Conservation (phyloP, 2,888 invertebrate genomes). For the Orthosia gracilis region DNA sequence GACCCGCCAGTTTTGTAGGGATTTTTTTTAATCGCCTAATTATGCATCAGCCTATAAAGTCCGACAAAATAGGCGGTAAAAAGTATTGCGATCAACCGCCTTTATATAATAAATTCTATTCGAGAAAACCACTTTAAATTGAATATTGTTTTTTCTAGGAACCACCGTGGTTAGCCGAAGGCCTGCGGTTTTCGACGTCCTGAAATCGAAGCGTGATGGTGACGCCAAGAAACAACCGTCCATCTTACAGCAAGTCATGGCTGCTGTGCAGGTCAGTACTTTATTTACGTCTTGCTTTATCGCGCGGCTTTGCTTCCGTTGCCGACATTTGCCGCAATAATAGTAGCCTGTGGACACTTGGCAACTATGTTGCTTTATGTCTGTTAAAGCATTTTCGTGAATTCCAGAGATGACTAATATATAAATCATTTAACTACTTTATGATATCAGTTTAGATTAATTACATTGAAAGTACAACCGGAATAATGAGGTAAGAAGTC, state of each 20-base stretch:
- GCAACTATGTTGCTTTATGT: too few relatives aligned
- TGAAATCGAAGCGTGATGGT: conserved; percentile 89
- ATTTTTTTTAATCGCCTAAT: not conserved
- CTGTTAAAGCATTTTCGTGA: too few relatives aligned
- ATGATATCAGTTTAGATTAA: too few relatives aligned
- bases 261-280: conserved; percentile 93
- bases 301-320: too few relatives aligned
- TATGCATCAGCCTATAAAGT: not conserved
- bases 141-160: conserved; percentile 76
- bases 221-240: conserved; percentile 87
- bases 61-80: not conserved
- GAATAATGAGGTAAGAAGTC: not conserved
- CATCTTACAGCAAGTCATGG: conserved; percentile 96
- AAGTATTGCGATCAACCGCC: too few relatives aligned
- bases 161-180: conserved; percentile 93
- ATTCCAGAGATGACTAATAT: too few relatives aligned
- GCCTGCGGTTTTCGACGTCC: conserved; percentile 95
- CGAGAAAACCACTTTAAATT: not conserved
- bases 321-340: too few relatives aligned
- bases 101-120: not conserved
- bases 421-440: too few relatives aligned
- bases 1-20: too few relatives aligned
- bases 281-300: too few relatives aligned
- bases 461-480: not conserved
- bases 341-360: too few relatives aligned